Conservation (phyloP, 2,888 invertebrate species). For the Coleophora deauratella region DNA sequence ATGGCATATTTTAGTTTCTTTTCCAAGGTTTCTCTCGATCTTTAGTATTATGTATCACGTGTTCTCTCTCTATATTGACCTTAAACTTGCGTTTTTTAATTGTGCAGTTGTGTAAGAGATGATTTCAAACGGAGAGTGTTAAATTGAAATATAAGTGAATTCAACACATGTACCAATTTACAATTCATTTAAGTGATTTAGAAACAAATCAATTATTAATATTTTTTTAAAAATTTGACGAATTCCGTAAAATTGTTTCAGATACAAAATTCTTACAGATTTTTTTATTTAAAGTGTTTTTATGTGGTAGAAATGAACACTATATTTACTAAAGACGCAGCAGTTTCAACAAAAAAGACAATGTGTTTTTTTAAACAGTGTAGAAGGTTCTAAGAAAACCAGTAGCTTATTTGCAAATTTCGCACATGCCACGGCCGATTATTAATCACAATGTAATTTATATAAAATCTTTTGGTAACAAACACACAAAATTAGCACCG, state of each 20-base stretch:
- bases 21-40: too few relatives aligned
- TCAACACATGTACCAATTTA: too few relatives aligned
- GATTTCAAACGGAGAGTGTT: too few relatives aligned
- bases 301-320: too few relatives aligned
- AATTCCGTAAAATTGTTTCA: too few relatives aligned
- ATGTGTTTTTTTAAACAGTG: conserved; percentile 45
- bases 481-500: conserved; percentile 51
- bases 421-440: conserved; percentile 63
- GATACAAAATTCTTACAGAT: too few relatives aligned
- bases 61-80: conserved; percentile 38
- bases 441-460: conserved; percentile 67
- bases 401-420: conserved; percentile 52
- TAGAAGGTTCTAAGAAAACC: conserved; percentile 59
- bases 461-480: conserved; percentile 41
- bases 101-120: background rate
- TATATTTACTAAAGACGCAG: background rate
- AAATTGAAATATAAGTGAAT: too few relatives aligned
- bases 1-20: too few relatives aligned
- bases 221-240: too few relatives aligned
- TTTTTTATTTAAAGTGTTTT: too few relatives aligned
- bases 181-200: too few relatives aligned
- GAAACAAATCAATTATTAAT: too few relatives aligned
- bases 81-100: conserved; percentile 35
- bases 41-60: background rate
- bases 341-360: conserved; percentile 11